Evolutionary conservation across 1,140 invertebrate genomes (phyloP), one percentile per base, ranked within the genome.

Genomic region (Dolichoris vasculosae): DNA sequence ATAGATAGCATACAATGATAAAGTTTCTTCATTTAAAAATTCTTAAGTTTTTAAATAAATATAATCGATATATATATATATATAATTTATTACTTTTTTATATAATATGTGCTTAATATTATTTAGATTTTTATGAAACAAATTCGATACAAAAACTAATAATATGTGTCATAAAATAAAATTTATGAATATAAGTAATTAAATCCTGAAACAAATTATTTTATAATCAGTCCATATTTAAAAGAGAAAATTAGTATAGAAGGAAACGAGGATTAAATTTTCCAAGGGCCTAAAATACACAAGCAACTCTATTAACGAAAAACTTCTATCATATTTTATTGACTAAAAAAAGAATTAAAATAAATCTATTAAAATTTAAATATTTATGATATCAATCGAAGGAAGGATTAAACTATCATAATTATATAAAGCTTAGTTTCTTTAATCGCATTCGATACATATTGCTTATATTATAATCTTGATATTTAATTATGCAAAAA

Each of bases 221-320:
- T 83, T 75, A 40, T 78, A 67, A 78, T n/a, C 2, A 51, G 43
- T 71, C 64, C 32, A 59, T 15, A 79, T 79, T 79, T 73, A 71
- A 75, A 78, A 78, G 46, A 69, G 63, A 84, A 78, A 76, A 84
- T 78, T 78, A 69, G 79, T 38, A 69, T 20, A 51, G 26, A 38
- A 75, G 20, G 30, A 78, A 76, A n/a, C 71, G 38, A 30, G n/a
- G 7, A 63, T 38, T 55, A 76, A 0, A 23, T 84, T 84, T 79
- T 79, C 32, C 46, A 79, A 67, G 76, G 59, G 83, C 46, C 83
- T 84, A 84, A 67, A 64, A 32, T 26, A 48, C 35, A 32, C 9
- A 75, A 59, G 30, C 51, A 51, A 20, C 55, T 40, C 9, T 26
- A 11, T 11, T 17, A 43, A 83, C 35, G 63, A 23, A 20, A 63